phyloP scores from a whole-genome alignment of 1,140 invertebrate species.

The Asbolus verrucosus region DNA sequence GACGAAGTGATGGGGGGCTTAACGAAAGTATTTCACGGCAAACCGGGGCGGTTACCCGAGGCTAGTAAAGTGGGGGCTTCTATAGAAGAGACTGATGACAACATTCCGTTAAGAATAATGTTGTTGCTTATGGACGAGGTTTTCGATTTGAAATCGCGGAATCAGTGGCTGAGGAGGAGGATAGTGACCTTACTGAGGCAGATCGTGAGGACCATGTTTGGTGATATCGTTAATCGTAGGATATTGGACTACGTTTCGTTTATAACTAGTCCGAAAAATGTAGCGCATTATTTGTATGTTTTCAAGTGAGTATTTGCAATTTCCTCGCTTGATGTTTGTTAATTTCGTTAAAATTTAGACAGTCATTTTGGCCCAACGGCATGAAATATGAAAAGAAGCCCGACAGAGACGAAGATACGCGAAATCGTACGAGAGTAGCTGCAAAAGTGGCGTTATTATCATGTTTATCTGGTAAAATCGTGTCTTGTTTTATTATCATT shows the following conservation, averaged over 20 bases:
- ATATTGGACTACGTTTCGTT: constrained; percentile 93
- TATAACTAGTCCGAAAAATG: constrained; percentile 89
- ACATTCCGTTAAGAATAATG: constrained; percentile 89
- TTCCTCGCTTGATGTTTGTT: constrained; percentile 19
- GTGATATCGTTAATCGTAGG: constrained; percentile 88
- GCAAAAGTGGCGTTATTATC: constrained; percentile 88
- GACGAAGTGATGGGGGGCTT: constrained; percentile 84
- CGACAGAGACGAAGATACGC: constrained; percentile 77
- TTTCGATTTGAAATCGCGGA: constrained; percentile 88
- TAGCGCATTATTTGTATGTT: constrained; percentile 87
- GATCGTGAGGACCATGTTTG: constrained; percentile 84
- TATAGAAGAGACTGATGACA: constrained; percentile 80
- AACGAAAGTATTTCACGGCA: constrained; percentile 66
- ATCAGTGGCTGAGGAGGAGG: constrained; percentile 87
- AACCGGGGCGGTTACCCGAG: constrained; percentile 56
- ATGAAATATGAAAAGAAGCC: constrained; percentile 72
- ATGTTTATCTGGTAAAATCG: constrained; percentile 75
- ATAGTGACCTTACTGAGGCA: constrained; percentile 85
- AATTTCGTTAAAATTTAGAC: constrained; percentile 66
- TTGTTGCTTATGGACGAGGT: constrained; percentile 91
- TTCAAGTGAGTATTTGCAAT: constrained; percentile 86
- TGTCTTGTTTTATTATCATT: not conserved
- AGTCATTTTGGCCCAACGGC: constrained; percentile 85
- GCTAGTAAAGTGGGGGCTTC: constrained; percentile 72
- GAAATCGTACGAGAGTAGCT: constrained; percentile 84